These are phyloP conservation scores for Drosophila neonasuta DNA, from an alignment of 2,888 invertebrate genomes.

Conservation along the genomic window DNA sequence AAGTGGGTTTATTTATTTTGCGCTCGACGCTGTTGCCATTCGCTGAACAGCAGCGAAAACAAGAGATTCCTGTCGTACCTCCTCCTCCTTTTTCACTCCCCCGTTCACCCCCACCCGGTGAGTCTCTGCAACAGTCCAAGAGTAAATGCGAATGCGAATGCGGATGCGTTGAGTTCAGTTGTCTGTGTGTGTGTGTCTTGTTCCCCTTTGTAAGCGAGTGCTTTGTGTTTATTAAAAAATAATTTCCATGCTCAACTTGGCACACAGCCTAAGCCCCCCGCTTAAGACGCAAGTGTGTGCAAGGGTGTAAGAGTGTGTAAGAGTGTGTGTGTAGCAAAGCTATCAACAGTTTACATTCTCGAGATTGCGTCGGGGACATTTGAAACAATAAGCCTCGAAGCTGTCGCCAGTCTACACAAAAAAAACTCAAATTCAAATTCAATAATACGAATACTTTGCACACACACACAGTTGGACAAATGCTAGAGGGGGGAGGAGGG, in stretches of 20 bases:
- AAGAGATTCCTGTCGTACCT: slow-evolving; percentile 19
- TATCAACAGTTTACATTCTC: slow-evolving; percentile 73
- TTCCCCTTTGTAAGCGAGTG: slow-evolving; percentile 47
- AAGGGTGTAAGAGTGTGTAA: slow-evolving; percentile 24
- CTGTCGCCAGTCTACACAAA: slow-evolving; percentile 44
- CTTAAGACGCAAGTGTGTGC: slow-evolving; percentile 22
- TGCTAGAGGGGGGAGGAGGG: neutral
- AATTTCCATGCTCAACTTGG: slow-evolving; percentile 74
- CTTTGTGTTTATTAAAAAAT: slow-evolving; percentile 78
- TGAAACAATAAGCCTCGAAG: slow-evolving; percentile 75
- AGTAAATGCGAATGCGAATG: slow-evolving; percentile 15
- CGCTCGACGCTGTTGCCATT: slow-evolving; percentile 70
- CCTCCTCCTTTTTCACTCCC: too few species aligned
- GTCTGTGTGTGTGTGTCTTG: neutral
- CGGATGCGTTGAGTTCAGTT: neutral
- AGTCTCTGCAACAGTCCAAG: slow-evolving; percentile 29
- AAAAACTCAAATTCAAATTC: slow-evolving; percentile 53
- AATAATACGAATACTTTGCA: slow-evolving; percentile 67
- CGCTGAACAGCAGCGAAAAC: slow-evolving; percentile 41
- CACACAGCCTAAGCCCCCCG: slow-evolving; percentile 40
- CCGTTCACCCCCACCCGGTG: neutral
- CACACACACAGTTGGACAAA: too few species aligned
- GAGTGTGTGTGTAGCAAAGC: slow-evolving; percentile 34
- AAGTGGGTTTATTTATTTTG: slow-evolving; percentile 78
- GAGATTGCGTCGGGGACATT: slow-evolving; percentile 63